These are phyloP conservation scores for Capitulum mitella DNA, from an alignment of 2,888 invertebrate genomes.

Conservation along the genomic window DNA sequence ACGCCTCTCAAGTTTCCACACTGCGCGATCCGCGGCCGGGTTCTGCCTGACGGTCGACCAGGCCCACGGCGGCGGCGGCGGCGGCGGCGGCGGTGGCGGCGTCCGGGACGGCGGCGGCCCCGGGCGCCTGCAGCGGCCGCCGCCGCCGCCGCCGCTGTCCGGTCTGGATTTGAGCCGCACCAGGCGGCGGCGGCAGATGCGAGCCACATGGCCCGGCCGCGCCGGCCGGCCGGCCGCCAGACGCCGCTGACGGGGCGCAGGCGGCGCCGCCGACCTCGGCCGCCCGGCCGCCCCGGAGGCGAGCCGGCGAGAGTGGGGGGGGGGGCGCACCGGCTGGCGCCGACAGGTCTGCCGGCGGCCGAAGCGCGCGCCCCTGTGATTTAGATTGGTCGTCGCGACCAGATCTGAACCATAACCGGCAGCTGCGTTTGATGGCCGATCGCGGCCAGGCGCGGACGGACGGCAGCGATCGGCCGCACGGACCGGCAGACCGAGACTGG, in stretches of 20 bases:
- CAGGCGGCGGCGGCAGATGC: background rate
- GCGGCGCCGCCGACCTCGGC: background rate
- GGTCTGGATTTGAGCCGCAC: background rate
- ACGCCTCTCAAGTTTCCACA: no score
- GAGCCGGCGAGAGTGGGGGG: background rate
- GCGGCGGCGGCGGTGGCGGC: background rate
- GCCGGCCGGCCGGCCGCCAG: background rate
- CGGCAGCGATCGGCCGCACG: background rate
- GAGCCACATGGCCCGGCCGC: conserved; percentile 4
- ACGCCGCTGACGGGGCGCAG: background rate
- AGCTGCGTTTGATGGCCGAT: conserved; percentile 6
- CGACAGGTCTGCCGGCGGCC: conserved; percentile 5
- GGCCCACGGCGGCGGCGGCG: no score
- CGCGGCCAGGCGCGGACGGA: background rate
- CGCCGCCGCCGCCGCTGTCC: background rate
- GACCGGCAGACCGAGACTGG: no score
- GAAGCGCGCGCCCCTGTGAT: conserved; percentile 6
- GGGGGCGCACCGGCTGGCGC: background rate
- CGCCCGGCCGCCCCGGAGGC: background rate
- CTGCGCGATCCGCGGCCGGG: no score
- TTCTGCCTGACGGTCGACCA: no score
- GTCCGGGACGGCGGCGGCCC: background rate
- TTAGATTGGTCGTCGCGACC: conserved; percentile 19
- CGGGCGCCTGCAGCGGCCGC: background rate
- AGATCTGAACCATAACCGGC: conserved; percentile 8